These are phyloP conservation scores for Acrobasis repandana DNA, from an alignment of 2,888 invertebrate genomes.

Conservation along the genomic window DNA sequence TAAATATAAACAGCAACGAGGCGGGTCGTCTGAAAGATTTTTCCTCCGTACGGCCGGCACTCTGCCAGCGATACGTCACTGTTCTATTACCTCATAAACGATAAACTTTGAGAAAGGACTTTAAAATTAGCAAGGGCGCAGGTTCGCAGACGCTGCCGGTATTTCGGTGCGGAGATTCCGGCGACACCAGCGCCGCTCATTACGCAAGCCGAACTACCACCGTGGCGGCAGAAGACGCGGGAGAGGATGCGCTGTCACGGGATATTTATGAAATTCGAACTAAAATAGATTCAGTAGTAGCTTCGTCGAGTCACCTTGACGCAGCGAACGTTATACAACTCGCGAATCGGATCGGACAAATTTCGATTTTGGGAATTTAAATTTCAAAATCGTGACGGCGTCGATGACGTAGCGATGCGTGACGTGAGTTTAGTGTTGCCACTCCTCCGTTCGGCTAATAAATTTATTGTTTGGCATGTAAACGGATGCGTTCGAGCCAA, in stretches of 20 bases:
- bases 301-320: conserved; percentile 80
- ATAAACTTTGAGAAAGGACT: conserved; percentile 78
- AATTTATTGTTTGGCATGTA: conserved; percentile 84
- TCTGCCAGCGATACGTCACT: conserved; percentile 76
- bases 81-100: conserved; percentile 76
- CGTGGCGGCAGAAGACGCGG: conserved; percentile 69
- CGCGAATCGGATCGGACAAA: conserved; percentile 52
- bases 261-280: conserved; percentile 82
- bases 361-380: conserved; percentile 53
- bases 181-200: conserved; percentile 62
- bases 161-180: conserved; percentile 53
- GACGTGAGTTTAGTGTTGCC: conserved; percentile 75
- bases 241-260: conserved; percentile 79
- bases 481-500: conserved; percentile 82
- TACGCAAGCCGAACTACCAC: conserved; percentile 59
- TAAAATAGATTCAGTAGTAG: conserved; percentile 79
- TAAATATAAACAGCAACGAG: conserved; percentile 59
- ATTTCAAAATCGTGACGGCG: conserved; percentile 68
- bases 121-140: conserved; percentile 80
- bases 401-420: conserved; percentile 69
- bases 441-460: conserved; percentile 80
- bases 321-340: conserved; percentile 69
- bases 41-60: conserved; percentile 80
- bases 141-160: conserved; percentile 46
- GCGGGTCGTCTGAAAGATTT: conserved; percentile 58